Evolutionary conservation across 2,113 vertebrate genomes (phyloP).

Genomic region (Sigmodon hispidus): DNA sequence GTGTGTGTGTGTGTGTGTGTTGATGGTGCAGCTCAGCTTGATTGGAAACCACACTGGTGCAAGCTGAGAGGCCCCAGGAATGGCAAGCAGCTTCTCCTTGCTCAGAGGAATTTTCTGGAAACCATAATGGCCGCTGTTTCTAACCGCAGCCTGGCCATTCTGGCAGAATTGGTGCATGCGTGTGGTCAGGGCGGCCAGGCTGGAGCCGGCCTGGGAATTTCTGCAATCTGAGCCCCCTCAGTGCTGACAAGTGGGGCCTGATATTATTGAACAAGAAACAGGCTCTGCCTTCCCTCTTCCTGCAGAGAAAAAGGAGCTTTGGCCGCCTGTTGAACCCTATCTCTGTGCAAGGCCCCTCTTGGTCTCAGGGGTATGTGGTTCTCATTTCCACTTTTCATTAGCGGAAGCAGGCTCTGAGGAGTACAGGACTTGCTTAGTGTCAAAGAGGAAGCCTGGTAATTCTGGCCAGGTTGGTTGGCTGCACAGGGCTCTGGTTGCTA

Average conservation of each 20-base stretch:
- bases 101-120: constrained; percentile 71
- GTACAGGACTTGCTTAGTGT: neutral
- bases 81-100: constrained; percentile 54
- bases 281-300: neutral
- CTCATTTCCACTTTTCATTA: neutral
- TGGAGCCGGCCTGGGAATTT: constrained; percentile 43
- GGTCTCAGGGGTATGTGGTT: neutral
- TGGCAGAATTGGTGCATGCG: constrained; percentile 32
- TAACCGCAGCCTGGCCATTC: constrained; percentile 62
- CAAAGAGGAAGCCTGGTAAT: neutral
- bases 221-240: neutral
- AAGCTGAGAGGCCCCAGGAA: constrained; percentile 52
- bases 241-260: neutral
- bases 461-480: neutral
- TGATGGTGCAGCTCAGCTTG: neutral
- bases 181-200: constrained; percentile 59
- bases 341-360: neutral
- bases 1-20: no score
- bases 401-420: neutral
- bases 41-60: neutral
- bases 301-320: neutral
- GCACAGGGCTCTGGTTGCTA: accelerated
- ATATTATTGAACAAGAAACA: neutral
- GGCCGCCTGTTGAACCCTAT: accelerated
- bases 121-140: constrained; percentile 38